Evolutionary conservation across 1,140 invertebrate genomes (phyloP).

Genomic region (Potamilus streckersoni): DNA sequence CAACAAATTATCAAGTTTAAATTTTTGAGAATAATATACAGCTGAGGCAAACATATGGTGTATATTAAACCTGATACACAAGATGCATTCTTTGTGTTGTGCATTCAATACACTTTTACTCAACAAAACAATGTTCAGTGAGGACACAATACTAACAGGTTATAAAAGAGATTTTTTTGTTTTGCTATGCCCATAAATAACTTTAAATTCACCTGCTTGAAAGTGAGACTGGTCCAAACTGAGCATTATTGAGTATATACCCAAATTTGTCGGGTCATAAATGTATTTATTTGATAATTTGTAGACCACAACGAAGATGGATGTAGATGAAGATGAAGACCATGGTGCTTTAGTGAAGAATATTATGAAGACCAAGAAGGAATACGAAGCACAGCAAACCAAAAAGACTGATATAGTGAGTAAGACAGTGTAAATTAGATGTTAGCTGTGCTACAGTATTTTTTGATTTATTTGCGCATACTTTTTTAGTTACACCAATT

Average conservation of each 20-base stretch:
- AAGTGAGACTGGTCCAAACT: not conserved
- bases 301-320: not conserved
- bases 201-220: not conserved
- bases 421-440: not conserved
- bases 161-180: not conserved
- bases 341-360: slow-evolving; percentile 73
- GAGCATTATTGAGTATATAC: not conserved
- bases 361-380: slow-evolving; percentile 74
- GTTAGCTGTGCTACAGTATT: not conserved
- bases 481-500: not conserved
- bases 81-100: too few relatives aligned
- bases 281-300: not conserved
- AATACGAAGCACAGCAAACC: slow-evolving; percentile 68
- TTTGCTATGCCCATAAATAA: too few relatives aligned
- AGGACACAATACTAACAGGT: not conserved
- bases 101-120: too few relatives aligned
- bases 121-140: too few relatives aligned
- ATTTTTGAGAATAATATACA: too few relatives aligned
- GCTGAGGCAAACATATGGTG: too few relatives aligned
- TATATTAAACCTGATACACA: too few relatives aligned
- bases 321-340: slow-evolving; percentile 51
- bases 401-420: slow-evolving; percentile 61
- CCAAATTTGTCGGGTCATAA: not conserved
- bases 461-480: not conserved
- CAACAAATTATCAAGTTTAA: too few relatives aligned